phyloP scores from a whole-genome alignment of 2,113 vertebrate genomes.

The Daphoenositta chrysoptera region DNA sequence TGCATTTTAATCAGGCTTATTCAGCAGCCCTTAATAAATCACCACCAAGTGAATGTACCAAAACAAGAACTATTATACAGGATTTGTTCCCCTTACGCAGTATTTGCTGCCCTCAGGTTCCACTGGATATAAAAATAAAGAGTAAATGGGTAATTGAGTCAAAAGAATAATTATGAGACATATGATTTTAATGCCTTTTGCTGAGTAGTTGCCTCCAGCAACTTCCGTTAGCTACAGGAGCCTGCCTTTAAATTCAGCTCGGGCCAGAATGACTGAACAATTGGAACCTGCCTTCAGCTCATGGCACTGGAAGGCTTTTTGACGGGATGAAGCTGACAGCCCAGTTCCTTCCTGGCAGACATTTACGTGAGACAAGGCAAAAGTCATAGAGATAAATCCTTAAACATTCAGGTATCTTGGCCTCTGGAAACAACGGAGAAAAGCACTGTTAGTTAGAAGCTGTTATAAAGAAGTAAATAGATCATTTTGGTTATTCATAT shows the following conservation, averaged over 20 bases:
- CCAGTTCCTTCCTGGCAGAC: constrained; percentile 72
- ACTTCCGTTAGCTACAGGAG: constrained; percentile 60
- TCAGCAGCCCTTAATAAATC: constrained; percentile 84
- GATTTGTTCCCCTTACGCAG: constrained; percentile 63
- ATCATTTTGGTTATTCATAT: background rate
- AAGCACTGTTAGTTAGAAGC: constrained; percentile 3
- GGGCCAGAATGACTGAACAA: constrained; percentile 73
- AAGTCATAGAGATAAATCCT: constrained; percentile 61
- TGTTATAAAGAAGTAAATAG: background rate
- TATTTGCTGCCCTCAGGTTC: constrained; percentile 58
- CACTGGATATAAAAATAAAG: constrained; percentile 64
- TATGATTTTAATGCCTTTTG: constrained; percentile 65
- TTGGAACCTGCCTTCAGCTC: constrained; percentile 71
- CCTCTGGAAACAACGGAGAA: background rate
- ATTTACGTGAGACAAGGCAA: constrained; percentile 41
- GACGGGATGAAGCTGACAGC: constrained; percentile 68
- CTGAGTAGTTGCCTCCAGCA: constrained; percentile 59
- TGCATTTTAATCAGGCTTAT: constrained; percentile 86
- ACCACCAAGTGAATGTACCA: constrained; percentile 76
- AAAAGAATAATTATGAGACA: constrained; percentile 65
- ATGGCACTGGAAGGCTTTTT: constrained; percentile 66
- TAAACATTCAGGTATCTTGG: constrained; percentile 63
- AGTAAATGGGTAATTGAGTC: constrained; percentile 62
- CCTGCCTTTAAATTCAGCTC: constrained; percentile 75
- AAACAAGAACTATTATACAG: constrained; percentile 73